phyloP scores from a whole-genome alignment of 2,888 invertebrate species.

The Galeruca laticollis region DNA sequence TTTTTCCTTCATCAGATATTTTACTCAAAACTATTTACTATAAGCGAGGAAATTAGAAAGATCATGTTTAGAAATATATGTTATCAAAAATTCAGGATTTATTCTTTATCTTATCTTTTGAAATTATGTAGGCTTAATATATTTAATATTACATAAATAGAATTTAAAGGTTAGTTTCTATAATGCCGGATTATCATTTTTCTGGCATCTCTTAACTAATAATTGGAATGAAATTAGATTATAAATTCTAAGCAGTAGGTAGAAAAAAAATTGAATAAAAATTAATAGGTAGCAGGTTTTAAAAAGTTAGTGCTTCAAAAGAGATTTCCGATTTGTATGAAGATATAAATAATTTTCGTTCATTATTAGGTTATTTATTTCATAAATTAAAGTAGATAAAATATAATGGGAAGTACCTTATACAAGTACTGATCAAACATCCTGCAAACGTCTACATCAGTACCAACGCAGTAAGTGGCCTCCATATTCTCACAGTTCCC shows the following conservation, averaged over 20 bases:
- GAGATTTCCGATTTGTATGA: too few species aligned
- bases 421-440: conserved; percentile 77
- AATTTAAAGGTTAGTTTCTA: conserved; percentile 1
- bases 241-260: neutral
- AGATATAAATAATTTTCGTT: too few species aligned
- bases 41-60: too few species aligned
- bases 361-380: neutral
- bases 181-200: neutral
- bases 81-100: neutral
- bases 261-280: neutral
- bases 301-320: too few species aligned
- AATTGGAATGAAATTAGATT: neutral
- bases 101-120: neutral
- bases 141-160: neutral
- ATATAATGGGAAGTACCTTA: conserved; percentile 67
- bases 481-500: conserved; percentile 72
- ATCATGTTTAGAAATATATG: too few species aligned
- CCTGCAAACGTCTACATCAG: conserved; percentile 72
- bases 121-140: neutral
- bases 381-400: neutral
- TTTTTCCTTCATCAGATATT: too few species aligned
- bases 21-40: too few species aligned
- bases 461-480: conserved; percentile 74
- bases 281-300: too few species aligned
- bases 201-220: neutral